These are phyloP conservation scores for Uropsilus gracilis DNA, from an alignment of 2,113 vertebrate genomes.

Conservation along the genomic window DNA sequence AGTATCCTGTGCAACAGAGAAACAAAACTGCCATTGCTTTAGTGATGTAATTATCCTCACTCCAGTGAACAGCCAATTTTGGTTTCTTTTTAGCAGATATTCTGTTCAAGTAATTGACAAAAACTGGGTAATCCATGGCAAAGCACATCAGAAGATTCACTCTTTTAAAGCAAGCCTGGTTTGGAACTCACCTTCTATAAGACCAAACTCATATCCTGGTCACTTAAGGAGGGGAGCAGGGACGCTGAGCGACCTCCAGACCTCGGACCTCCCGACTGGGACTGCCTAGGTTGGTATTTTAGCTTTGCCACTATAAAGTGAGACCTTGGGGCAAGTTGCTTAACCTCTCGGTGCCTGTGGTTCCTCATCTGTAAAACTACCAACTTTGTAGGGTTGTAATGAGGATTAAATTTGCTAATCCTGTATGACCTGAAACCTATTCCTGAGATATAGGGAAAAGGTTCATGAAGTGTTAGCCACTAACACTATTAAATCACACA, in stretches of 20 bases:
- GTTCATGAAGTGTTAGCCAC: slow-evolving; percentile 15
- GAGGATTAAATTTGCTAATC: slow-evolving; percentile 69
- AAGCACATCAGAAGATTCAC: not conserved
- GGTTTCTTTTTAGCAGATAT: not conserved
- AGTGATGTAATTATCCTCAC: not conserved
- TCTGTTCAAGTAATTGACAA: not conserved
- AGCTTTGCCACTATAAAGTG: not conserved
- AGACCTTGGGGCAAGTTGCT: not conserved
- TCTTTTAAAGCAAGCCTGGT: not conserved
- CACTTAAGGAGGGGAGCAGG: not conserved
- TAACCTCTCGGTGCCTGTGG: slow-evolving; percentile 41
- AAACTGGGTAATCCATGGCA: not conserved
- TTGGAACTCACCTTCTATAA: not conserved
- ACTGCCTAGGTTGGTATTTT: not conserved
- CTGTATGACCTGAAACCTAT: slow-evolving; percentile 61
- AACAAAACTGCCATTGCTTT: slow-evolving; percentile 11
- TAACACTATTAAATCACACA: not conserved
- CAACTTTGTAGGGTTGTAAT: slow-evolving; percentile 45
- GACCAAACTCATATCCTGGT: not conserved
- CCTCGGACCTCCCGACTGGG: not conserved
- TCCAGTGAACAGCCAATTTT: not conserved
- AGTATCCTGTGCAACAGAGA: not conserved
- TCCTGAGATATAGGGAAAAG: slow-evolving; percentile 36
- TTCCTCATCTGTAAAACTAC: slow-evolving; percentile 36
- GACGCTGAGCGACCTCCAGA: not conserved